Conservation (phyloP, 2,888 invertebrate species). For the Calameuta idolon region DNA sequence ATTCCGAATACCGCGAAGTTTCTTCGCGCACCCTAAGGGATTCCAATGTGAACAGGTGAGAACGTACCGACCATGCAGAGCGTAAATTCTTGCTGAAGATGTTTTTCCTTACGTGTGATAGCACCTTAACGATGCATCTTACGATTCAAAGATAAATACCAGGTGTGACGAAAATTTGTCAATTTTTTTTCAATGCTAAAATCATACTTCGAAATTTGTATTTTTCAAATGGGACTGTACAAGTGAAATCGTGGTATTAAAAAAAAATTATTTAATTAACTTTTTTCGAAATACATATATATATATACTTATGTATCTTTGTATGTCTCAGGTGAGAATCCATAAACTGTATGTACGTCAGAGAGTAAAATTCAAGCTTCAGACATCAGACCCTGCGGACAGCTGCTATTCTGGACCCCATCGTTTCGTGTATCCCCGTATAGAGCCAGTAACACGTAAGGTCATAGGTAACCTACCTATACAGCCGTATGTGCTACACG, state of each 20-base stretch:
- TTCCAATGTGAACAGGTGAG: background rate
- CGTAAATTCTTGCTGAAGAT: background rate
- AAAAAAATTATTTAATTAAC: background rate
- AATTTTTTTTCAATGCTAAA: background rate
- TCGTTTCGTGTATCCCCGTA: constrained; percentile 11
- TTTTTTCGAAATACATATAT: background rate
- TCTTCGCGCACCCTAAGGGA: background rate
- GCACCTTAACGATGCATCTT: background rate
- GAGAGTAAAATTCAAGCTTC: background rate
- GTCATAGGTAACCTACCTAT: background rate
- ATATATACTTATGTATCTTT: no score
- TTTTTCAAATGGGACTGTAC: background rate
- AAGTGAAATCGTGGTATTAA: background rate
- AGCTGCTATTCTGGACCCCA: constrained; percentile 47
- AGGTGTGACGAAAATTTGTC: background rate
- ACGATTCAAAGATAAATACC: background rate
- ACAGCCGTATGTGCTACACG: constrained; percentile 4
- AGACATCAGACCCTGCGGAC: constrained; percentile 12
- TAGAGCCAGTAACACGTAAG: background rate
- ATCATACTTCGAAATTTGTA: background rate
- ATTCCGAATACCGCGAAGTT: background rate
- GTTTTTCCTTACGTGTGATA: background rate
- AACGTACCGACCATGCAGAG: background rate
- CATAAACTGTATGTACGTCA: background rate
- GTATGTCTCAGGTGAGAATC: background rate